Conservation (phyloP, 2,113 vertebrate species). For the Phalacrocorax brasilianus region DNA sequence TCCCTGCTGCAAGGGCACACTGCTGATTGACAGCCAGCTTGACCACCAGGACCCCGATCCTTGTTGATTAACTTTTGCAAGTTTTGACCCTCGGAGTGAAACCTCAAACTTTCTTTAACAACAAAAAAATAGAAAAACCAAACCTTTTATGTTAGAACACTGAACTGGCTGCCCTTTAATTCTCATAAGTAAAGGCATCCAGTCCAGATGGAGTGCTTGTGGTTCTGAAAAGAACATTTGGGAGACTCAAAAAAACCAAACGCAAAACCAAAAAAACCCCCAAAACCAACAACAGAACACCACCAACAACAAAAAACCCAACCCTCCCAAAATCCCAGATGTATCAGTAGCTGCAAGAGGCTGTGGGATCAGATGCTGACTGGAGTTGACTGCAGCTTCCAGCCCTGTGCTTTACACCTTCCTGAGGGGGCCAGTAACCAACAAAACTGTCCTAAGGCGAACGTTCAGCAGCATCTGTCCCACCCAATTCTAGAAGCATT, state of each 20-base stretch:
- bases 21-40: background rate
- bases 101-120: background rate
- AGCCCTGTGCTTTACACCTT: background rate
- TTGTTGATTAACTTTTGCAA: background rate
- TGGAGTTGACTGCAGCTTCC: background rate
- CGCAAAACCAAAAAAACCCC: background rate
- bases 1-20: background rate
- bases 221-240: background rate
- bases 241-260: background rate
- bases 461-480: background rate
- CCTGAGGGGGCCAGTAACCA: no score
- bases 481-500: background rate
- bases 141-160: background rate
- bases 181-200: background rate
- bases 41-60: accelerated
- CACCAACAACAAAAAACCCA: no score
- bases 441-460: background rate
- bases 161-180: background rate
- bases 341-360: background rate
- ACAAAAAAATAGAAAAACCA: no score
- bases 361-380: background rate
- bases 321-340: no score
- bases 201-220: background rate
- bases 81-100: background rate
- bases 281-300: background rate